phyloP scores from a whole-genome alignment of 2,797 vertebrate genomes.

The Pteropus rufus region DNA sequence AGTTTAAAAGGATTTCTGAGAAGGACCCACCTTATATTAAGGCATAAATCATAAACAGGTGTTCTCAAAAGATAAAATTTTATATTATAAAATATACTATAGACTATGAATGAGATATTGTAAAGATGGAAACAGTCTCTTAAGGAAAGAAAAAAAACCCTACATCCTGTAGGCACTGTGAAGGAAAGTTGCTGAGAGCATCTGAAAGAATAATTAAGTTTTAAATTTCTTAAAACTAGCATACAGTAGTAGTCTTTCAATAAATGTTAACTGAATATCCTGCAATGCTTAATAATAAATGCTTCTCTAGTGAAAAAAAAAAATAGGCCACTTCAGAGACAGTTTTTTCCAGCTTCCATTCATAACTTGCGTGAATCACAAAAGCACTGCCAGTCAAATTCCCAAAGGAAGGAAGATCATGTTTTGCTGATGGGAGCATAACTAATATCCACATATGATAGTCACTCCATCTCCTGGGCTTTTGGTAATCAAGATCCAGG shows the following conservation, averaged over 20 bases:
- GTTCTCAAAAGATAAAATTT: conserved; percentile 10
- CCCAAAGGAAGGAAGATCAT: neutral
- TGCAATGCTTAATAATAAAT: conserved; percentile 44
- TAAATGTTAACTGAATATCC: neutral
- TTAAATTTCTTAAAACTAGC: neutral
- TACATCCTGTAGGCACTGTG: neutral
- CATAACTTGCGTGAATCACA: conserved; percentile 1
- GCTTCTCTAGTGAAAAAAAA: neutral
- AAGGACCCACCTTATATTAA: neutral
- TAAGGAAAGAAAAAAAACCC: neutral
- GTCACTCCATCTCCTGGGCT: neutral
- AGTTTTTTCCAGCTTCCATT: neutral
- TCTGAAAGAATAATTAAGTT: conserved; percentile 46
- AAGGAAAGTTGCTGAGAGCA: neutral
- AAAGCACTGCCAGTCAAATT: neutral
- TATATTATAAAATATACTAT: neutral
- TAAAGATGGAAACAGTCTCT: neutral
- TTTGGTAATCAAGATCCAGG: conserved; percentile 2
- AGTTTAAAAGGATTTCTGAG: conserved; percentile 20
- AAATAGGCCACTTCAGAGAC: neutral
- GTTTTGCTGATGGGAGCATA: neutral
- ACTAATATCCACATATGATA: neutral
- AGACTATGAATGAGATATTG: neutral
- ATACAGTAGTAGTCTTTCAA: neutral
- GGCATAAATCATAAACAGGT: neutral